Evolutionary conservation across 2,113 vertebrate species (phyloP).

Genomic region (Xerus inauris): DNA sequence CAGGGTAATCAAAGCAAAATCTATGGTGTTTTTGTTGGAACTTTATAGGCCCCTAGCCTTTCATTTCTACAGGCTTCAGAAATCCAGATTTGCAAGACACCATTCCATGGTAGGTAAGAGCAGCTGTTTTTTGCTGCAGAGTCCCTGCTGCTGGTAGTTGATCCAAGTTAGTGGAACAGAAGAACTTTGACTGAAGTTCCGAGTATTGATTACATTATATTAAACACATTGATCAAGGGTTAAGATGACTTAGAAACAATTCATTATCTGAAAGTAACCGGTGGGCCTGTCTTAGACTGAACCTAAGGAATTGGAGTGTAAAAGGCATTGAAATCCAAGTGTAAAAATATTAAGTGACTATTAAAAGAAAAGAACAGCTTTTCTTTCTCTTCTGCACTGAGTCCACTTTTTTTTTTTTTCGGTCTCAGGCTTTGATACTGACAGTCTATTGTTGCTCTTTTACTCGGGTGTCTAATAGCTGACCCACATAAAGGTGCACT

Average conservation of each 20-base stretch:
- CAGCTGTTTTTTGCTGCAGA: not conserved
- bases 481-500: not conserved
- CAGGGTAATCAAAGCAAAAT: not conserved
- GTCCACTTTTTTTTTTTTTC: not conserved
- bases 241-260: not conserved
- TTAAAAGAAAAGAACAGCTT: not conserved
- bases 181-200: not conserved
- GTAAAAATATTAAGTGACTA: not conserved
- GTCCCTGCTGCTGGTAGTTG: not conserved
- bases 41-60: fast-evolving
- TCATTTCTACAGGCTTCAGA: not conserved
- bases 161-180: not conserved
- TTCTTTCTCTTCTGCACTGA: not conserved
- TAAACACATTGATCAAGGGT: not conserved
- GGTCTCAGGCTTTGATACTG: not conserved
- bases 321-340: not conserved
- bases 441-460: not conserved
- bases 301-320: not conserved
- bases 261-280: not conserved
- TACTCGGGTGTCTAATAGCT: not conserved
- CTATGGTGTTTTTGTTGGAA: not conserved
- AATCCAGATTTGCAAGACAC: not conserved
- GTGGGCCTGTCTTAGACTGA: not conserved
- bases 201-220: not conserved
- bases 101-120: not conserved